Base-by-base conservation (phyloP, 1,140 invertebrate genomes). In the Rhagoletis zephyria region DNA sequence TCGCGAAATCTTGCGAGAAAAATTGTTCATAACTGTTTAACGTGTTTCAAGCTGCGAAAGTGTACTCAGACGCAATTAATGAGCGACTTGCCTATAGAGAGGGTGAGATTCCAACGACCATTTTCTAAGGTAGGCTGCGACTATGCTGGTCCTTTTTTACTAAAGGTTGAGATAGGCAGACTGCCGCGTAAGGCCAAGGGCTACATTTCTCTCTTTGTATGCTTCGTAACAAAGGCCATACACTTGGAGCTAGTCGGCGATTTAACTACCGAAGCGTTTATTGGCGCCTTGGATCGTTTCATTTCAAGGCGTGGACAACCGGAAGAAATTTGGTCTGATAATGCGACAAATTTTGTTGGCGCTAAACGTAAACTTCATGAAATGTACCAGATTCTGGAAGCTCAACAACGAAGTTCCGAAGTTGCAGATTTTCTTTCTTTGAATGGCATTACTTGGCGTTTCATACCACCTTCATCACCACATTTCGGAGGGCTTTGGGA, bases 71-170 rank as follows among this genome's bases (percentile, higher is more conserved):
- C 90, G 9, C 88, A 89, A 19, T 74, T 90, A 5, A 94, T 94
- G 93, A 91, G 88, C 3, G 65, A 93, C 77, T 87, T 93, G 51
- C 91, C 91, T 6, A 42, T n/a, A 30, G 56, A 61, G 5, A 61
- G 91, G 42, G 67, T 89, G 9, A 48, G 77, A 16, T 86, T 89
- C 7, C 85, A 87, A 51, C 88, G 88, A 70, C 89, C 91, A 6
- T 93, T 93, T 88, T 10, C 87, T 59, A 87, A 89, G 5, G 63
- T 85, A 7, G 89, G 91, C 6, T 86, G 92, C 1, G 92, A 94
- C 88, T 93, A 92, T 74, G 90, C 90, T 4, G 93, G 93, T 61
- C 93, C 91, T 2, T 67, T 67, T 16, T 30, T 67, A 30, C n/a
- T 19, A 6, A 67, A 67, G 10, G 64, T 67, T 30, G 64, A 67